These are phyloP conservation scores for Apocheima hispidaria DNA, from an alignment of 2,888 invertebrate genomes.

Conservation along the genomic window DNA sequence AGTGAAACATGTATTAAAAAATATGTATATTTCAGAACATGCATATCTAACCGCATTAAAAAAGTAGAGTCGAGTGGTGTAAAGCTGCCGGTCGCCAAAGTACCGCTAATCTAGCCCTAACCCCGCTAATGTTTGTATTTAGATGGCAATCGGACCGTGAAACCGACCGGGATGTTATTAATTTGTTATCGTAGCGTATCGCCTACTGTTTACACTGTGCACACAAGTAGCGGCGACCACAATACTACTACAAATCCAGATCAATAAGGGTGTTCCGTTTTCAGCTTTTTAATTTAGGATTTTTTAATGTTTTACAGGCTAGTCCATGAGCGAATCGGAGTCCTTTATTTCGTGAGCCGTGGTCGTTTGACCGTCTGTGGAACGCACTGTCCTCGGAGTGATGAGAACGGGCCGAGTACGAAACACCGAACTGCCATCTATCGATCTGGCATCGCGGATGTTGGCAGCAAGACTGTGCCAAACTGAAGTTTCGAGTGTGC, in stretches of 20 bases:
- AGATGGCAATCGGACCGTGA: constrained; percentile 55
- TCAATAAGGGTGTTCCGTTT: background rate
- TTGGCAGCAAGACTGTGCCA: too few relatives aligned
- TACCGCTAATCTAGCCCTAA: constrained; percentile 9
- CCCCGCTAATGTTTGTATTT: constrained; percentile 44
- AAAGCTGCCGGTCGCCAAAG: background rate
- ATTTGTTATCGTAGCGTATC: constrained; percentile 53
- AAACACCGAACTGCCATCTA: too few relatives aligned
- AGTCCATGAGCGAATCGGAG: too few relatives aligned
- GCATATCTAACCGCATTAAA: background rate
- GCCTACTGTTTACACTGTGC: constrained; percentile 50
- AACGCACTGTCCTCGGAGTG: too few relatives aligned
- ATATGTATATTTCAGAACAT: too few relatives aligned
- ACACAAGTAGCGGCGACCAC: constrained; percentile 19
- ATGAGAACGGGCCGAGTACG: too few relatives aligned
- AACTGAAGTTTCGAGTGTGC: too few relatives aligned
- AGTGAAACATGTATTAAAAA: too few relatives aligned
- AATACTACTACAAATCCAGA: background rate
- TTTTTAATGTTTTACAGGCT: too few relatives aligned
- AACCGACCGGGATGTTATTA: constrained; percentile 53
- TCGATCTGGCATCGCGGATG: too few relatives aligned
- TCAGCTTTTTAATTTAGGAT: background rate
- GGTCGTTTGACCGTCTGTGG: too few relatives aligned
- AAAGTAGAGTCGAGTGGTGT: background rate
- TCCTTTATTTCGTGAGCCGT: too few relatives aligned